phyloP scores from a whole-genome alignment of 1,140 invertebrate genomes.

The Drosophila ambigua region DNA sequence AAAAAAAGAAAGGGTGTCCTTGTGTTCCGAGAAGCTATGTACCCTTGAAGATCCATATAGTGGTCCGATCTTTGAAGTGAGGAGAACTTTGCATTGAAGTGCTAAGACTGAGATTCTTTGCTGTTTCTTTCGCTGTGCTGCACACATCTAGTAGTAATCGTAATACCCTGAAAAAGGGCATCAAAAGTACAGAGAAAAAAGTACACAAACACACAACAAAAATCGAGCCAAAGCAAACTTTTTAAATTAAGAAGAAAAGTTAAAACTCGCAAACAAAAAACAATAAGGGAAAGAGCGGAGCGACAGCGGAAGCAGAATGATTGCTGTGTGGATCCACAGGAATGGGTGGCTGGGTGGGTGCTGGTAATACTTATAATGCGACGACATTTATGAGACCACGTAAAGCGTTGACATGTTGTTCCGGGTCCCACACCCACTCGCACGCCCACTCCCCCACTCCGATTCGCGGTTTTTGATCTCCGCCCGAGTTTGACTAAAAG shows the following conservation, averaged over 20 bases:
- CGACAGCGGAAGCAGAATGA: conserved; percentile 5
- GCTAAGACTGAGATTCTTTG: no score
- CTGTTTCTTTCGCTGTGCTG: no score
- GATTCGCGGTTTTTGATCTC: conserved; percentile 25
- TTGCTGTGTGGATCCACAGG: conserved; percentile 26
- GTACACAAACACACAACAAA: conserved; percentile 14
- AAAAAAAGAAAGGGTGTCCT: conserved; percentile 30
- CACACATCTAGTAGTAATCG: no score
- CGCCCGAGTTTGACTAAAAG: no score
- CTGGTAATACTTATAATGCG: conserved; percentile 40
- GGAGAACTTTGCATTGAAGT: no score
- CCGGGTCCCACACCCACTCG: conserved; percentile 5
- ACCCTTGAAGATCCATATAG: no score
- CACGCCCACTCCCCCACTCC: conserved; percentile 15
- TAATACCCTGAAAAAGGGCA: no score
- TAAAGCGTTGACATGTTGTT: conserved; percentile 40
- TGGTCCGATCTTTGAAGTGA: no score
- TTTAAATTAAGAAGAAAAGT: conserved; percentile 81
- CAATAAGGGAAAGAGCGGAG: conserved; percentile 25
- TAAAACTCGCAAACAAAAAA: conserved; percentile 69
- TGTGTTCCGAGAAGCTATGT: no score
- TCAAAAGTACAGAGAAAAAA: conserved; percentile 16
- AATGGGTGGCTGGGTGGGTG: conserved; percentile 4
- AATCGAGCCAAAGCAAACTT: conserved; percentile 59
- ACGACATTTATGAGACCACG: conserved; percentile 54